Evolutionary conservation across 2,888 invertebrate genomes (phyloP).

Genomic region (Hecatera dysodea): DNA sequence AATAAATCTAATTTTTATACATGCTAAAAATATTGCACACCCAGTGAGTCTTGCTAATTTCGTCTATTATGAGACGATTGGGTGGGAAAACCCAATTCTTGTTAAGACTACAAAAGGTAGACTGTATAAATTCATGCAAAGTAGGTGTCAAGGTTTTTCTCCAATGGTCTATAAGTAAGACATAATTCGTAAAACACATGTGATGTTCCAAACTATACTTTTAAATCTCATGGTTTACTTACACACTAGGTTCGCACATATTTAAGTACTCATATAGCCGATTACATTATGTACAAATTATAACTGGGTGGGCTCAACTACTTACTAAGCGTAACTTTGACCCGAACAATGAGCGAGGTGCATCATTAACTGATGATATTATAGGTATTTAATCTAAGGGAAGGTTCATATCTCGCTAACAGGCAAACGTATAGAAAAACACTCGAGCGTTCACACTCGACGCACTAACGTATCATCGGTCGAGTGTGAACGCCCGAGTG

Average conservation of each 20-base stretch:
- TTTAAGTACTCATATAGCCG: conserved; percentile 51
- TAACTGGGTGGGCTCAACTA: conserved; percentile 37
- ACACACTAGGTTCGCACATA: conserved; percentile 46
- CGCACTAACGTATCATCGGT: too few species aligned
- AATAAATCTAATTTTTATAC: conserved; percentile 31
- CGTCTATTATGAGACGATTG: not conserved
- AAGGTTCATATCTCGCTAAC: too few species aligned
- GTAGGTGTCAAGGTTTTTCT: not conserved
- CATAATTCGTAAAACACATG: not conserved
- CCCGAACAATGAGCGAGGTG: conserved; percentile 42
- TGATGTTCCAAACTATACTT: conserved; percentile 21
- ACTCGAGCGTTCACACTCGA: too few species aligned
- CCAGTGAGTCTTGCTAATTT: conserved; percentile 6
- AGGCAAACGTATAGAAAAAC: too few species aligned
- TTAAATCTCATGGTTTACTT: conserved; percentile 59
- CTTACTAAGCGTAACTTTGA: conserved; percentile 37
- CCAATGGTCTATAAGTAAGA: not conserved
- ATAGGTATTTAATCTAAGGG: too few species aligned
- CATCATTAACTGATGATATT: conserved; percentile 31
- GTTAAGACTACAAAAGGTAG: not conserved
- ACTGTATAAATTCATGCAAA: not conserved
- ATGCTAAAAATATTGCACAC: conserved; percentile 49
- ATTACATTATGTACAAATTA: conserved; percentile 63
- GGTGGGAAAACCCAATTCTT: not conserved
- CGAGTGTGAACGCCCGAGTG: too few species aligned